These are phyloP conservation scores for Aulostomus chinensis DNA, from an alignment of 2,797 vertebrate genomes.

Conservation along the genomic window DNA sequence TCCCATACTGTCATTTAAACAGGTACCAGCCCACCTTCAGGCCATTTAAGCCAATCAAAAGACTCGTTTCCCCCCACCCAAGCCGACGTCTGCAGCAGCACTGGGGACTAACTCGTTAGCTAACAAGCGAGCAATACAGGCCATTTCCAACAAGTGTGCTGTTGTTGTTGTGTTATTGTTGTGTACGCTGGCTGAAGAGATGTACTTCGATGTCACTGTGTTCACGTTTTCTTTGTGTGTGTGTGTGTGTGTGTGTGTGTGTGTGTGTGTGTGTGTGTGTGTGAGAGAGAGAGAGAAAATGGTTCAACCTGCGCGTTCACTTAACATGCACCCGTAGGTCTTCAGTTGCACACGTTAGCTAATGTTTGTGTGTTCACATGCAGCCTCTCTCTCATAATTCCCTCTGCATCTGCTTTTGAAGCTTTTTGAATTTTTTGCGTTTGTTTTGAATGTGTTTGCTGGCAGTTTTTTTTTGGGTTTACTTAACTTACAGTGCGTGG, in stretches of 20 bases:
- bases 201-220: constrained; percentile 15
- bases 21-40: constrained; percentile 86
- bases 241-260: too few relatives aligned
- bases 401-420: constrained; percentile 63
- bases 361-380: constrained; percentile 8
- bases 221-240: not conserved
- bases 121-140: constrained; percentile 31
- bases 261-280: too few relatives aligned
- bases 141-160: constrained; percentile 20
- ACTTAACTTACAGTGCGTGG: too few relatives aligned
- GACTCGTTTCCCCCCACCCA: constrained; percentile 17
- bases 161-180: constrained; percentile 44
- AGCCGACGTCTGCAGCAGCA: constrained; percentile 35
- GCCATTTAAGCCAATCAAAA: constrained; percentile 66
- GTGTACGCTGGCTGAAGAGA: constrained; percentile 74
- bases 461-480: constrained; percentile 22
- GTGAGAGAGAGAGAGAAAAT: too few relatives aligned
- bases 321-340: constrained; percentile 3
- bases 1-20: constrained; percentile 93
- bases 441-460: constrained; percentile 24
- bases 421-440: not conserved
- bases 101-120: constrained; percentile 27
- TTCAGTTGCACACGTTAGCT: not conserved
- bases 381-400: constrained; percentile 56
- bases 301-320: constrained; percentile 7